A percentile compares a stretch with the other conserved stretches of the same genome.
Conservation (phyloP, 2,888 invertebrate genomes). For the Pristionchus maxplancki region DNA sequence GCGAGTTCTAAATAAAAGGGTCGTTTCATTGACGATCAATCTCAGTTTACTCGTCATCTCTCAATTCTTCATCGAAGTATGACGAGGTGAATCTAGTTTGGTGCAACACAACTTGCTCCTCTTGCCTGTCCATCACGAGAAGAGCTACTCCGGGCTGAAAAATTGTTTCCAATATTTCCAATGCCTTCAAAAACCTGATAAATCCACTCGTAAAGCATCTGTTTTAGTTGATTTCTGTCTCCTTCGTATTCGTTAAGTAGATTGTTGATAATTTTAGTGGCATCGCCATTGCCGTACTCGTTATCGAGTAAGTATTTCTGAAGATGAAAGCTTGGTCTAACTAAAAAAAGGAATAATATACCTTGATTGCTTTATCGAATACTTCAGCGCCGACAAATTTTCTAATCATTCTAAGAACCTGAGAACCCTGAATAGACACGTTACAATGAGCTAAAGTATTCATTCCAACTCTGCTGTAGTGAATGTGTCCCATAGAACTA, state of each 20-base stretch:
- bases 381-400: background rate
- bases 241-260: background rate
- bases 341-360: background rate
- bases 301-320: background rate
- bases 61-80: conserved; percentile 12
- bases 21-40: background rate
- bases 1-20: background rate
- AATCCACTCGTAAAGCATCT: conserved; percentile 13
- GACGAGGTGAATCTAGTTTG: background rate
- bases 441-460: background rate
- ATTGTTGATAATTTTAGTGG: background rate
- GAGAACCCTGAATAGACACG: background rate
- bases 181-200: background rate
- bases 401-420: background rate
- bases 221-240: background rate
- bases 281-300: background rate
- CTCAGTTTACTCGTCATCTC: background rate
- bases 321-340: background rate
- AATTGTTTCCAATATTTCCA: too few relatives aligned
- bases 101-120: background rate
- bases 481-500: background rate
- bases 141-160: background rate
- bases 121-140: background rate
- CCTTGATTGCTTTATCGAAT: background rate
- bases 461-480: background rate